A percentile compares a stretch with the other conserved stretches of the same genome.
Evolutionary conservation across 2,797 vertebrate species (phyloP).

Genomic region (Tenualosa thibaudeaui): DNA sequence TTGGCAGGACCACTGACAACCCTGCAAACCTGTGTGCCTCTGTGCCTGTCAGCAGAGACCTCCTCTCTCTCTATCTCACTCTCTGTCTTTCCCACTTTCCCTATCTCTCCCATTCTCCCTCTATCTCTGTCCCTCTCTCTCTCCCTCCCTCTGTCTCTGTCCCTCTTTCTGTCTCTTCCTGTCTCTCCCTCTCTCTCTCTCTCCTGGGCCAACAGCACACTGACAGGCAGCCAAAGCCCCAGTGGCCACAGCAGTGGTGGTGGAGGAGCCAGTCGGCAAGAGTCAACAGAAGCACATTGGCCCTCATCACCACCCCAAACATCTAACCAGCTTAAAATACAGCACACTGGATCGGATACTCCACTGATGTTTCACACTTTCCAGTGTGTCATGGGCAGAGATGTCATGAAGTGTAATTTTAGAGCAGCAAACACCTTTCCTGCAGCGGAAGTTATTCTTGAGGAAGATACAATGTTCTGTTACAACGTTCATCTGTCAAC

Average conservation of each 20-base stretch:
- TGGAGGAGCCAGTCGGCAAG: not conserved
- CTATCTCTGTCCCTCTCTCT: too few relatives aligned
- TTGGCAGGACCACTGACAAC: not conserved
- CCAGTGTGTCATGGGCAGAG: not conserved
- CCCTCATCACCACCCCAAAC: too few relatives aligned
- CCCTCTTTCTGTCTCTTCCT: too few relatives aligned
- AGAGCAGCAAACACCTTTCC: not conserved
- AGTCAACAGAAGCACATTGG: not conserved
- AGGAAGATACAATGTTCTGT: too few relatives aligned
- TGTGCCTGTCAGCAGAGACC: not conserved
- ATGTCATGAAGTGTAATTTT: not conserved
- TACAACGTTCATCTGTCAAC: too few relatives aligned
- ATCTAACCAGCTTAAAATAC: not conserved
- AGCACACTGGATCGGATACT: not conserved
- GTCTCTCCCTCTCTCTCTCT: too few relatives aligned
- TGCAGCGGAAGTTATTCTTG: not conserved
- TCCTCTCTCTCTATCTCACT: not conserved
- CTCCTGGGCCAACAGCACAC: not conserved
- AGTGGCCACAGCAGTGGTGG: not conserved
- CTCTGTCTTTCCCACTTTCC: too few relatives aligned
- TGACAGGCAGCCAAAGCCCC: not conserved
- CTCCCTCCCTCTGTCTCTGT: too few relatives aligned
- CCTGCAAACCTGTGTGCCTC: not conserved
- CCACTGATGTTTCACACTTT: not conserved
- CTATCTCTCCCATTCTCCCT: too few relatives aligned